Conservation (phyloP, 2,888 invertebrate genomes). For the Troglohyphantes excavatus region DNA sequence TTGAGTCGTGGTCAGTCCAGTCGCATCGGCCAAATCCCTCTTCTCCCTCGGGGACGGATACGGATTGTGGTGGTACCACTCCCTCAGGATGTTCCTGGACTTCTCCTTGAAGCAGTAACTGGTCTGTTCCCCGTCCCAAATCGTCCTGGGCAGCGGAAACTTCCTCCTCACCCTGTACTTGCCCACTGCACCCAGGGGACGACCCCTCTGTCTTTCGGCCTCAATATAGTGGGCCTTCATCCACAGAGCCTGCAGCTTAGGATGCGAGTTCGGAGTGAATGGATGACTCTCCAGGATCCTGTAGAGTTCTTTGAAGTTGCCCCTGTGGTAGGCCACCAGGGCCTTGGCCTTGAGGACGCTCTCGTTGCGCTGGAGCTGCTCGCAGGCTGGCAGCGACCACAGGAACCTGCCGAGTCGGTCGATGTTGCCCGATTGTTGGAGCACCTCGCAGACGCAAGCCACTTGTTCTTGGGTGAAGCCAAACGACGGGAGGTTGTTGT, state of each 20-base stretch:
- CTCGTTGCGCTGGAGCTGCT: conserved; percentile 92
- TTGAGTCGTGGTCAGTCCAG: conserved; percentile 95
- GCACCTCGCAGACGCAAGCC: conserved; percentile 95
- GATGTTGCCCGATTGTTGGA: conserved; percentile 97
- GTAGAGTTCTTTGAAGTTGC: conserved; percentile 94
- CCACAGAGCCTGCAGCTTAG: conserved; percentile 94
- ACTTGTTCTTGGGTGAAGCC: conserved; percentile 93
- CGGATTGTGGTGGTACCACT: conserved; percentile 99
- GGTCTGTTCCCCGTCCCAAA: conserved; percentile 98
- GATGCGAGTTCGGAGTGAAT: conserved; percentile 93
- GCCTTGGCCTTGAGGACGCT: conserved; percentile 93
- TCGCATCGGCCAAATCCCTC: conserved; percentile 93
- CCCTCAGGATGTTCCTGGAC: conserved; percentile 95
- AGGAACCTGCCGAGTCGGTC: conserved; percentile 93
- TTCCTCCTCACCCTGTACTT: conserved; percentile 96
- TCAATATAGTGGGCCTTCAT: conserved; percentile 96
- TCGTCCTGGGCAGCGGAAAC: conserved; percentile 94
- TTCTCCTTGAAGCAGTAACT: conserved; percentile 98
- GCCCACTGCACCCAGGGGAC: conserved; percentile 95
- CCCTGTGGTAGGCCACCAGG: conserved; percentile 94
- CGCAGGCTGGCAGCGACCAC: conserved; percentile 92
- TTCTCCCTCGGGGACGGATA: conserved; percentile 97
- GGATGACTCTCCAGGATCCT: conserved; percentile 93
- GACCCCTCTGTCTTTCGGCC: conserved; percentile 93
- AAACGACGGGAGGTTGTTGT: conserved; percentile 91